These are phyloP conservation scores for Ascidia mentula DNA, from an alignment of 23 tunicate genomes.

Conservation along the genomic window DNA sequence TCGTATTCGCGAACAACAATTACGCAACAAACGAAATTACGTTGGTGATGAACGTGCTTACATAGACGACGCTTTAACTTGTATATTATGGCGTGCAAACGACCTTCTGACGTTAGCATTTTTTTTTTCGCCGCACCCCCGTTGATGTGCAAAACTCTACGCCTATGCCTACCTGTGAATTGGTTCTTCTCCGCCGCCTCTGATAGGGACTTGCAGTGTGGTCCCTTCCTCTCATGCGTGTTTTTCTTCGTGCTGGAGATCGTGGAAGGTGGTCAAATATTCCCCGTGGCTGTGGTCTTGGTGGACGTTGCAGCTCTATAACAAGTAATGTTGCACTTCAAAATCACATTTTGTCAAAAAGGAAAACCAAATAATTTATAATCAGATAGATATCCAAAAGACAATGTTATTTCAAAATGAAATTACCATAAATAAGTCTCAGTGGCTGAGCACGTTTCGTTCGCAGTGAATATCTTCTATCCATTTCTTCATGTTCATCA, in stretches of 20 bases:
- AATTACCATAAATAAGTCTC: conserved; percentile 50
- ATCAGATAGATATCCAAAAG: too few relatives aligned
- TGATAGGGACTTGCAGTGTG: conserved; percentile 23
- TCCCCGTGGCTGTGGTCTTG: conserved; percentile 36
- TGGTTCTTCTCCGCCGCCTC: conserved; percentile 26
- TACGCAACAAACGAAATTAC: too few relatives aligned
- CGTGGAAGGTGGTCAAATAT: conserved; percentile 67
- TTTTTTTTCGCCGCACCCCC: too few relatives aligned
- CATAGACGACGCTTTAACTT: too few relatives aligned
- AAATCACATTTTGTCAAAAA: too few relatives aligned
- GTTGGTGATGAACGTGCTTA: too few relatives aligned
- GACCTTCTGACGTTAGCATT: too few relatives aligned
- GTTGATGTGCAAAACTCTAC: background rate
- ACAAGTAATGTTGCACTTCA: background rate
- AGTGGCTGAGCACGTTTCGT: conserved; percentile 65
- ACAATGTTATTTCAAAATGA: background rate
- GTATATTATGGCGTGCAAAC: too few relatives aligned
- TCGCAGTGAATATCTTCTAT: conserved; percentile 51
- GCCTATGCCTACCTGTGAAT: conserved; percentile 26
- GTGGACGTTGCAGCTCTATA: conserved; percentile 34
- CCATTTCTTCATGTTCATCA: conserved; percentile 17
- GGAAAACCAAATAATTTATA: too few relatives aligned
- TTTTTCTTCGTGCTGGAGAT: conserved; percentile 46
- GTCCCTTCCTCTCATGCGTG: background rate
- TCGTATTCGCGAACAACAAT: too few relatives aligned